Base-by-base conservation (phyloP, 2,888 invertebrate species). In the Trissonchulus sp. region DNA sequence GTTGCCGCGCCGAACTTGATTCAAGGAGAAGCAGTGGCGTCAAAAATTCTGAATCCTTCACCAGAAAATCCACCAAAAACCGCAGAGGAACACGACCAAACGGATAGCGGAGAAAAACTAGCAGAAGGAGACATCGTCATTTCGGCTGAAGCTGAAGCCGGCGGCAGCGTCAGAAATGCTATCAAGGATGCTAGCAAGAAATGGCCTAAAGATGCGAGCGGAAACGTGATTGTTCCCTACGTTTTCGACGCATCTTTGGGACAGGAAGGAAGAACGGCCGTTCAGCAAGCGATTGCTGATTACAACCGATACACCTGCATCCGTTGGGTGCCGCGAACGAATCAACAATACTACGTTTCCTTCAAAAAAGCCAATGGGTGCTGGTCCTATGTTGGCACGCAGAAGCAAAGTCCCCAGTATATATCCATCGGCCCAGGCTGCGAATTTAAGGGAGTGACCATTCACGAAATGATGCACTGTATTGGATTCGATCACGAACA, bases 161-260 rank as follows among this genome's bases (percentile, higher is more conserved):
- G 8, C 8, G 48, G 8, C 8, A 48, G 23, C 8, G 48, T 48
- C 23, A 48, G 68, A 65, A 65, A 65, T 28, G 68, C 68, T 18
- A 65, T 65, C 68, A 65, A 34, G n/a, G 28, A 65, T n/a, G 15
- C 31, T 18, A 65, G 28, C 31, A 30, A n/a, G 18, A 65, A 65
- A 65, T 65, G 68, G 68, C 68, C 68, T 15, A 65, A 65, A n/a
- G 68, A 65, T 28, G 8, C 31, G 18, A 30, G n/a, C 18, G 68
- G 68, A 8, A 33, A 33, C 35, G 68, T 65, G 8, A 65, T 65
- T 28, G 28, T 65, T 33, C 68, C 68, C 8, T 65, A 65, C 35
- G 35, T 65, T 28, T 65, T 15, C 28, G 68, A 65, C 23, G 8
- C 48, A 48, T 48, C 48, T 23, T 23, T 48, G 8, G 8, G 48